A percentile compares a stretch with the other conserved stretches of the same genome.
These are phyloP conservation scores for Zapornia atra DNA, from an alignment of 2,113 vertebrate species.

Conservation along the genomic window DNA sequence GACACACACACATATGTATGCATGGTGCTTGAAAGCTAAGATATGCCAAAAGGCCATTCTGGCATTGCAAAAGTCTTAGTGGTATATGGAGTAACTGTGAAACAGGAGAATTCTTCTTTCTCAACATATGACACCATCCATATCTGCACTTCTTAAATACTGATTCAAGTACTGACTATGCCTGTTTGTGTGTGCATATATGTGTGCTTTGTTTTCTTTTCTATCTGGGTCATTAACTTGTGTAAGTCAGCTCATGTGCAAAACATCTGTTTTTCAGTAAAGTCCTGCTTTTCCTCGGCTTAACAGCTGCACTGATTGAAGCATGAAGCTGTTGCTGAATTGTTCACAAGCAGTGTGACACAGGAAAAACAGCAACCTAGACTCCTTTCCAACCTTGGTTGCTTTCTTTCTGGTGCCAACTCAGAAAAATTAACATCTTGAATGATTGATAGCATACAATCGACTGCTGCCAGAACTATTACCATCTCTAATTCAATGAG, in stretches of 20 bases:
- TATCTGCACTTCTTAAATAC: background rate
- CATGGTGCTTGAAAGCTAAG: background rate
- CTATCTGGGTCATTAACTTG: constrained; percentile 23
- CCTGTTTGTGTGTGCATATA: background rate
- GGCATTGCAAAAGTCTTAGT: background rate
- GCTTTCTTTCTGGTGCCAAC: background rate
- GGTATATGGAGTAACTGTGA: background rate
- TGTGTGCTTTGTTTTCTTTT: constrained; percentile 18
- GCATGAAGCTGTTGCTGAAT: constrained; percentile 4
- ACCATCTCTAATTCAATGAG: background rate
- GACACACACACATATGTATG: background rate
- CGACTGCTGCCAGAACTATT: constrained; percentile 11
- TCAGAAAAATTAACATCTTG: constrained; percentile 18
- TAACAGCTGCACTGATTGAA: constrained; percentile 41
- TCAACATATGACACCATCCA: background rate
- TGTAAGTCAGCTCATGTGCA: constrained; percentile 48
- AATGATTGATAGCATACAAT: constrained; percentile 46
- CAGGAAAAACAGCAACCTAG: background rate
- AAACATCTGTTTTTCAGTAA: constrained; percentile 54
- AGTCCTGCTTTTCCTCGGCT: constrained; percentile 51
- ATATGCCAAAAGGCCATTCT: background rate
- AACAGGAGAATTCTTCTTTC: background rate
- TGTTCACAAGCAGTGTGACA: background rate
- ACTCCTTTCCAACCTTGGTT: background rate
- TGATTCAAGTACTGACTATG: background rate